Conservation (phyloP, 64 coral and sea anemone genomes). For the Actinia equina region DNA sequence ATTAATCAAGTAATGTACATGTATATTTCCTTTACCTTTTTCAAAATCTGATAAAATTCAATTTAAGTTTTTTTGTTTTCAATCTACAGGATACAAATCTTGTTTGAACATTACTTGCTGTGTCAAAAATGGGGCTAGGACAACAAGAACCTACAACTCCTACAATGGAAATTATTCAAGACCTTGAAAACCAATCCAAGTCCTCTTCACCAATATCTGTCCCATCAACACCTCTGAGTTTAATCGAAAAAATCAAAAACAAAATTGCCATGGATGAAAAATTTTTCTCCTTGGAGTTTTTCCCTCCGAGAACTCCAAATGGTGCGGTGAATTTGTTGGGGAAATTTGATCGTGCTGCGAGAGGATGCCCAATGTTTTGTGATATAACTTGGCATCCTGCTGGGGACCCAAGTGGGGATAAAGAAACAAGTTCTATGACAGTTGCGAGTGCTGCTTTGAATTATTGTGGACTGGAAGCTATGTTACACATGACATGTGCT, state of each 20-base stretch:
- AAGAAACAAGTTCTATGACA: conserved; percentile 90
- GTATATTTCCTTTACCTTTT: too few species aligned
- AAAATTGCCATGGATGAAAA: conserved; percentile 60
- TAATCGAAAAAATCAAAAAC: conserved; percentile 93
- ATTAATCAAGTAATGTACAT: too few species aligned
- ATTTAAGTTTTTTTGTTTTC: too few species aligned
- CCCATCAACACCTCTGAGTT: conserved; percentile 59
- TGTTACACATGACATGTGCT: conserved; percentile 94
- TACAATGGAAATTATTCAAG: conserved; percentile 28
- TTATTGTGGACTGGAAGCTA: conserved; percentile 90
- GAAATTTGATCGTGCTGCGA: conserved; percentile 73
- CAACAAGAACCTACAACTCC: conserved; percentile 43
- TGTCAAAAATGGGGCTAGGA: conserved; percentile 1
- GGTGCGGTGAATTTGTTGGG: conserved; percentile 93
- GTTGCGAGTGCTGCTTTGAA: conserved; percentile 86
- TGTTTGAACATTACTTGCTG: too few species aligned
- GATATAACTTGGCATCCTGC: conserved; percentile 97
- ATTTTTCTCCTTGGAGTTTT: conserved; percentile 96
- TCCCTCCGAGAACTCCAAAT: conserved; percentile 84
- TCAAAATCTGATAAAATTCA: too few species aligned
- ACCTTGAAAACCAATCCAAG: conserved; percentile 36
- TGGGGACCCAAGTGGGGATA: conserved; percentile 86
- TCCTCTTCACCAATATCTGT: conserved; percentile 52
- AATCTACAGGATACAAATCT: too few species aligned
- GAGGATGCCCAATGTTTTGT: conserved; percentile 86